phyloP scores from a whole-genome alignment of 1,140 invertebrate species.

The Drosophila murphyi region DNA sequence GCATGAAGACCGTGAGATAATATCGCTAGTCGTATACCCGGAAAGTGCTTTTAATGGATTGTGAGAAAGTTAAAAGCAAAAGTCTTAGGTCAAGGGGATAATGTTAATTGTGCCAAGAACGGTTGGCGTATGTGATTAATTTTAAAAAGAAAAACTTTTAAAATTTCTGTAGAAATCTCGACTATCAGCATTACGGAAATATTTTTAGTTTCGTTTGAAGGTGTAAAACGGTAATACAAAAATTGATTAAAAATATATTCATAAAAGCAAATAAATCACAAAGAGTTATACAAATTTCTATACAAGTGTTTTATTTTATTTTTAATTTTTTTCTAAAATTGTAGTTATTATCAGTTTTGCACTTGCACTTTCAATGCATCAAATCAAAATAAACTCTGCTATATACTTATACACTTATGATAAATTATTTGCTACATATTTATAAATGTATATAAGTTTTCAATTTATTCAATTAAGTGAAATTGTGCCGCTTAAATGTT shows the following conservation, averaged over 20 bases:
- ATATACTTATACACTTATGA: conserved; percentile 45
- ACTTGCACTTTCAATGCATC: conserved; percentile 22
- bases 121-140: conserved; percentile 15
- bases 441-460: conserved; percentile 46
- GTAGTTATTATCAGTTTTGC: conserved; percentile 64
- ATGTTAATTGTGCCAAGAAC: not conserved
- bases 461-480: conserved; percentile 70
- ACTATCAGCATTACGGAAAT: not conserved
- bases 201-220: not conserved
- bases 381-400: conserved; percentile 51
- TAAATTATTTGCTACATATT: conserved; percentile 22
- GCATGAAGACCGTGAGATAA: not conserved
- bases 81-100: not conserved
- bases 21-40: conserved; percentile 1
- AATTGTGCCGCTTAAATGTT: conserved; percentile 80
- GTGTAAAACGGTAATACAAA: too few species aligned
- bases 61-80: not conserved
- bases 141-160: not conserved
- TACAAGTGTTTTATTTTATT: conserved; percentile 35
- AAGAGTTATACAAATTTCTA: conserved; percentile 27
- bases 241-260: too few species aligned
- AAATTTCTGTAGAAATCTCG: conserved; percentile 13
- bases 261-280: not conserved
- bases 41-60: conserved; percentile 24
- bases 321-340: conserved; percentile 44